Conservation (phyloP, 2,888 invertebrate species). For the Brenthis daphne region DNA sequence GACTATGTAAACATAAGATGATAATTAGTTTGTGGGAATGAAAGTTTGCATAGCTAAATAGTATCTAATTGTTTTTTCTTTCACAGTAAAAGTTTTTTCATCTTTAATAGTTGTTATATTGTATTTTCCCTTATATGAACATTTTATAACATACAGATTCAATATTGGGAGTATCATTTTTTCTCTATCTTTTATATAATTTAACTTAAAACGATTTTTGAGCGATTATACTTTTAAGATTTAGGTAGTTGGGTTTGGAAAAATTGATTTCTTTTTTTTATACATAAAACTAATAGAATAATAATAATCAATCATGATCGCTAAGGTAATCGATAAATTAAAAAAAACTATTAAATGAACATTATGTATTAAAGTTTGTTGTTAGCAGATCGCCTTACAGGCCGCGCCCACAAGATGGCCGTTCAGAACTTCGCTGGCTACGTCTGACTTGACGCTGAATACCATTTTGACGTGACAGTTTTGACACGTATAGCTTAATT, state of each 20-base stretch:
- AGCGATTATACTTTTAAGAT: no score
- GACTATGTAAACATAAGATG: slow-evolving; percentile 8
- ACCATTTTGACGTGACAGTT: slow-evolving; percentile 16
- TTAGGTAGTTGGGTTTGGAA: no score
- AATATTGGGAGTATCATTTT: no score
- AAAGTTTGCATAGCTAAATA: slow-evolving; percentile 1
- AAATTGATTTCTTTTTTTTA: no score
- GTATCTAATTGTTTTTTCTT: neutral
- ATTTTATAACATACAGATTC: no score
- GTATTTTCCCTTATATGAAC: neutral
- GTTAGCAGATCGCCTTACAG: slow-evolving; percentile 51
- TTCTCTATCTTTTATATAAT: no score
- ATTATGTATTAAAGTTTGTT: slow-evolving; percentile 33
- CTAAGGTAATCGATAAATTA: slow-evolving; percentile 20
- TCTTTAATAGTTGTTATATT: neutral
- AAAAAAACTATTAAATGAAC: slow-evolving; percentile 20
- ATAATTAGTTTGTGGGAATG: slow-evolving; percentile 12
- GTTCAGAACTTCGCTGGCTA: slow-evolving; percentile 40
- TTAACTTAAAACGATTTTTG: no score
- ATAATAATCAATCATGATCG: slow-evolving; percentile 12
- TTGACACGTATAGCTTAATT: neutral
- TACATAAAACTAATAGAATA: neutral
- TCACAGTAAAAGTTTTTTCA: neutral
- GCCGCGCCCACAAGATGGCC: slow-evolving; percentile 61
- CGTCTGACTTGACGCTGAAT: slow-evolving; percentile 38